These are phyloP conservation scores for Lydus trimaculatus DNA, from an alignment of 2,888 invertebrate species.

Conservation along the genomic window DNA sequence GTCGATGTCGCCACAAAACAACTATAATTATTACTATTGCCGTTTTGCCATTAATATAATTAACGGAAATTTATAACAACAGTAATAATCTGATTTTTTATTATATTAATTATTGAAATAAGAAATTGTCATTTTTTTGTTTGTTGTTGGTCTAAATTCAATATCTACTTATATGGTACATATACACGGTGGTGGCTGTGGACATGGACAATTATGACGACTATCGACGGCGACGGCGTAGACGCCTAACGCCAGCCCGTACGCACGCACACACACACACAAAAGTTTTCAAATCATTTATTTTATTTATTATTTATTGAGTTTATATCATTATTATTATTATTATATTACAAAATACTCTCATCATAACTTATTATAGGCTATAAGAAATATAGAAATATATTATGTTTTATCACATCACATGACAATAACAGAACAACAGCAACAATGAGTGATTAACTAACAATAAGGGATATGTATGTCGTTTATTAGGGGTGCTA, in stretches of 20 bases:
- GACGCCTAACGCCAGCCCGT: slow-evolving; percentile 38
- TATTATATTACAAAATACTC: slow-evolving; percentile 51
- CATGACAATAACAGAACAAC: slow-evolving; percentile 61
- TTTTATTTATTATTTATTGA: slow-evolving; percentile 11
- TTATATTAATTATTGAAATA: no score
- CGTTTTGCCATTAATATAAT: neutral
- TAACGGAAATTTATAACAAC: slow-evolving; percentile 3
- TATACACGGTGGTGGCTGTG: slow-evolving; percentile 30
- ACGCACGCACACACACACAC: slow-evolving; percentile 18
- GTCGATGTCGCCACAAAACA: slow-evolving; percentile 7
- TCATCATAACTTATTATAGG: slow-evolving; percentile 55
- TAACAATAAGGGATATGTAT: slow-evolving; percentile 64
- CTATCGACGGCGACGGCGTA: slow-evolving; percentile 40
- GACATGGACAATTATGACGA: slow-evolving; percentile 36
- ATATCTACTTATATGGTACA: neutral
- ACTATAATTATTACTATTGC: slow-evolving; percentile 1
- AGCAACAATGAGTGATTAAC: slow-evolving; percentile 61
- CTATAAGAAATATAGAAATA: slow-evolving; percentile 60
- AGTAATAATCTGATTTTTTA: neutral
- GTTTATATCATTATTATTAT: slow-evolving; percentile 25
- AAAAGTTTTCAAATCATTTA: slow-evolving; percentile 17
- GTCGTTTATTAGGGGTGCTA: slow-evolving; percentile 56
- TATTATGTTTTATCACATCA: slow-evolving; percentile 60
- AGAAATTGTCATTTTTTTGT: neutral
- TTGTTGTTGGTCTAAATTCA: neutral